Conservation (phyloP, 2,888 invertebrate genomes). For the Sinohyriopsis cumingii region DNA sequence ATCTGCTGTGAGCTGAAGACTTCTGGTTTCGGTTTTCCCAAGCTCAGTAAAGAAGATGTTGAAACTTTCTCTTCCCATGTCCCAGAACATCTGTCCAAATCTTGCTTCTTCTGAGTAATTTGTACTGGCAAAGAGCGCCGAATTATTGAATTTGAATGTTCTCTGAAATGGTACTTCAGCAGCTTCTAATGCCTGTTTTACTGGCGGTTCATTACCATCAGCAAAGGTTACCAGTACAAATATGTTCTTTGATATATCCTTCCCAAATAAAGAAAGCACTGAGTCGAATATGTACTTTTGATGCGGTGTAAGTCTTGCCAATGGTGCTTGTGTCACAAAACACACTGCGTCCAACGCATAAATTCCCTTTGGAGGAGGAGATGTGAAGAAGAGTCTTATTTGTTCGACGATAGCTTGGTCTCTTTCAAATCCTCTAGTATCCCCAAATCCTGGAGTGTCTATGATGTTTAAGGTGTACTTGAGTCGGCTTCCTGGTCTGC, state of each 20-base stretch:
- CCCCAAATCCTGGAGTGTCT: slow-evolving; percentile 35
- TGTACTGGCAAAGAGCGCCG: slow-evolving; percentile 32
- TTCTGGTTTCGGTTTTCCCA: slow-evolving; percentile 25
- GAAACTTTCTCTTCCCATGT: slow-evolving; percentile 36
- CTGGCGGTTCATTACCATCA: slow-evolving; percentile 39
- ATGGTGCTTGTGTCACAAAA: slow-evolving; percentile 38
- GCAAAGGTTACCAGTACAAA: slow-evolving; percentile 41
- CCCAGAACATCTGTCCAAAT: slow-evolving; percentile 33
- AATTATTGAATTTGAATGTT: slow-evolving; percentile 38
- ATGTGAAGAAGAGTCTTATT: slow-evolving; percentile 26
- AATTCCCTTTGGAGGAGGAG: slow-evolving; percentile 24
- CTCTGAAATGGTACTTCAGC: slow-evolving; percentile 28
- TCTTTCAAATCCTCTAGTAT: slow-evolving; percentile 29
- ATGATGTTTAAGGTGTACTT: slow-evolving; percentile 25
- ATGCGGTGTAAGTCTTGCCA: slow-evolving; percentile 31
- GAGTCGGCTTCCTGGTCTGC: slow-evolving; percentile 7
- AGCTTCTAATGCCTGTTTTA: slow-evolving; percentile 26
- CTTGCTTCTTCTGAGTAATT: slow-evolving; percentile 13
- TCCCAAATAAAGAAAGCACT: slow-evolving; percentile 37
- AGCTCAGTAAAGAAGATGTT: slow-evolving; percentile 29
- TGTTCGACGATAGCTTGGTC: slow-evolving; percentile 33
- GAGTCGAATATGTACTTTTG: slow-evolving; percentile 40
- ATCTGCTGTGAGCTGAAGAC: slow-evolving; percentile 35
- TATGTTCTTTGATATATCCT: slow-evolving; percentile 36
- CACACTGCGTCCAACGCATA: slow-evolving; percentile 37